phyloP scores from a whole-genome alignment of 2,888 invertebrate species.

The Bombyx huttoni region DNA sequence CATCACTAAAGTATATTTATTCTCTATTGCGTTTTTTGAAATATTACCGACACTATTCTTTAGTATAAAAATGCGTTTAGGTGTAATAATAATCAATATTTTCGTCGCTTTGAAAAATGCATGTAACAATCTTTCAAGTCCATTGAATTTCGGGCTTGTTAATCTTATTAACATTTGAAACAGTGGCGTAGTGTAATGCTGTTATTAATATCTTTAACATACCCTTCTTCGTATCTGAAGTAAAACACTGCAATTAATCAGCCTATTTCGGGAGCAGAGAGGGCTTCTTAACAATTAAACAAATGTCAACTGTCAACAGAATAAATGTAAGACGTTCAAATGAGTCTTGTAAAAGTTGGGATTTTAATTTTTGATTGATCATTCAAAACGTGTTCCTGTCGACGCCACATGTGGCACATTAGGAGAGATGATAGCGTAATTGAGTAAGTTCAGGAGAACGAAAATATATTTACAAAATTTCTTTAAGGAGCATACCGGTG shows the following conservation, averaged over 20 bases:
- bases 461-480: neutral
- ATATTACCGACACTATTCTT: too few relatives aligned
- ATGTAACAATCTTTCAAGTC: too few relatives aligned
- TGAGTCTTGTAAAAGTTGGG: neutral
- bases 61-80: too few relatives aligned
- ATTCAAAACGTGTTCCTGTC: neutral
- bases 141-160: too few relatives aligned
- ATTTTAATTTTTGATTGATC: neutral
- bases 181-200: too few relatives aligned
- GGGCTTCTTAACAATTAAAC: conserved; percentile 15
- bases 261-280: conserved; percentile 9
- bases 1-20: too few relatives aligned
- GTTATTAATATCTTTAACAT: neutral
- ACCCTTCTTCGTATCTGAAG: neutral
- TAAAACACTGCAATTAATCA: conserved; percentile 8
- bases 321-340: conserved; percentile 20
- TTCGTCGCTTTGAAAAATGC: too few relatives aligned
- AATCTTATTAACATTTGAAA: too few relatives aligned
- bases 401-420: neutral
- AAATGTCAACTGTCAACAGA: conserved; percentile 28
- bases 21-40: too few relatives aligned
- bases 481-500: too few relatives aligned
- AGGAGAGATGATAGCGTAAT: neutral
- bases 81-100: too few relatives aligned
- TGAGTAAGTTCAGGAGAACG: neutral